Evolutionary conservation across 2,113 vertebrate species (phyloP), one percentile per base, ranked within the genome.

Genomic region (Xiphophorus couchianus): DNA sequence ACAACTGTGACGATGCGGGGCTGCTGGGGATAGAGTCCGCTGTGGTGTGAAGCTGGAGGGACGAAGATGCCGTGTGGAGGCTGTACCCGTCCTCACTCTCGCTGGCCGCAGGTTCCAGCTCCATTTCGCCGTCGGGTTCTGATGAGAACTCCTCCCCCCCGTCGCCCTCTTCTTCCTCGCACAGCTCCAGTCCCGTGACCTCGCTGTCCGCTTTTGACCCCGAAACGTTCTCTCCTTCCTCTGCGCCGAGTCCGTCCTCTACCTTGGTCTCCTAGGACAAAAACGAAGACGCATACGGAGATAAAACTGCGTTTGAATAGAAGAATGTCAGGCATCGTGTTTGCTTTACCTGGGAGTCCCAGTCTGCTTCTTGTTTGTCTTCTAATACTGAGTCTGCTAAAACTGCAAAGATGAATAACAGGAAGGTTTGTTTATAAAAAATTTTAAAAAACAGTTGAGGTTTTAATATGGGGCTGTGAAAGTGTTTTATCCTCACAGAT

Each of bases 1-100:
- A 99, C 98, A 99, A 99, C 87, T 98, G 97, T 0, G 98, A 99
- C 62, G 98, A 99, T 70, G 97, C 96, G 1, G 98, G 97, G 91
- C 97, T 99, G 95, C 97, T 99, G 87, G 97, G 96, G 85, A 96
- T 97, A 82, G 97, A 99, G 94, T 98, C 97, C 0, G 96, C 96
- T 1, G 96, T 93, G 0, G 96, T 89, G 89, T 97, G 96, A 6
- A 97, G 96, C 93, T 97, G 97, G 69, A 98, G 77, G 0, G 96
- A 96, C 12, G 97, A 97, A 39, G 92, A 94, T 5, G 92, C 93
- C 0, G 97, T 97, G 88, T 96, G 97, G 85, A 97, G 95, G 87
- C 97, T 98, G 94, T 95, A 98, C 61, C 97, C 96, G 65, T 99
- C 97, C 80, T 99, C 97, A 14, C 97, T 99, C 91, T 98, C 97